A percentile compares a stretch with the other conserved stretches of the same genome.
Evolutionary conservation across 2,113 vertebrate species (phyloP).

Genomic region (Stigmatopora argus): DNA sequence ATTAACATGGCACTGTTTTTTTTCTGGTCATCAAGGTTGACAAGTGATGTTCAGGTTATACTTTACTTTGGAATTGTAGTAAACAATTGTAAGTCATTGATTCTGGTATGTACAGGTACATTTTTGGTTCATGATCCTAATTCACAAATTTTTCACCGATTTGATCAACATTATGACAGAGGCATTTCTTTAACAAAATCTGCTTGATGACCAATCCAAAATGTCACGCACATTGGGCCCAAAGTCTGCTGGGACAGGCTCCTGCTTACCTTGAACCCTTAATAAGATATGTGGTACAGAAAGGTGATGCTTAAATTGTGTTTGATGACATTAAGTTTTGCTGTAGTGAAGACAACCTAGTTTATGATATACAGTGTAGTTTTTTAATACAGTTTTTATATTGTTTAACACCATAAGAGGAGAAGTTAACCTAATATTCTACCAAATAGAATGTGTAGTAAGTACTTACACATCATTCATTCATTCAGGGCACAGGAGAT

Average conservation of each 20-base stretch:
- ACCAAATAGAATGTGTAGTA: too few relatives aligned
- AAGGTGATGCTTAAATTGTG: background rate
- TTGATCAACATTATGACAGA: background rate
- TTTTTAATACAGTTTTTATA: background rate
- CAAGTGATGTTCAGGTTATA: constrained; percentile 36
- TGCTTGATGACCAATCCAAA: background rate
- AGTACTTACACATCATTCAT: too few relatives aligned
- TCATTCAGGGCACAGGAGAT: too few relatives aligned
- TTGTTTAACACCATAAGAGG: background rate
- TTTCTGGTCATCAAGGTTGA: constrained; percentile 40
- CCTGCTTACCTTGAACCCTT: background rate
- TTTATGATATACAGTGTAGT: too few relatives aligned
- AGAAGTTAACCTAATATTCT: background rate
- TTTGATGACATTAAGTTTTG: background rate
- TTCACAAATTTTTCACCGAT: background rate
- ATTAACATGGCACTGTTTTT: background rate
- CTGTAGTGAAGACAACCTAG: background rate
- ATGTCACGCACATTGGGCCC: background rate
- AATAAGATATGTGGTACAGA: background rate
- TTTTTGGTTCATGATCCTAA: background rate
- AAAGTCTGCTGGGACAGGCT: background rate
- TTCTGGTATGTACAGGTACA: background rate
- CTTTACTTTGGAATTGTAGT: constrained; percentile 48
- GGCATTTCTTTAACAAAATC: background rate
- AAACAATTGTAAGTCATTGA: constrained; percentile 55